A percentile compares a stretch with the other conserved stretches of the same genome.
phyloP scores from a whole-genome alignment of 1,140 invertebrate genomes.

The Adoxophyes honmai region DNA sequence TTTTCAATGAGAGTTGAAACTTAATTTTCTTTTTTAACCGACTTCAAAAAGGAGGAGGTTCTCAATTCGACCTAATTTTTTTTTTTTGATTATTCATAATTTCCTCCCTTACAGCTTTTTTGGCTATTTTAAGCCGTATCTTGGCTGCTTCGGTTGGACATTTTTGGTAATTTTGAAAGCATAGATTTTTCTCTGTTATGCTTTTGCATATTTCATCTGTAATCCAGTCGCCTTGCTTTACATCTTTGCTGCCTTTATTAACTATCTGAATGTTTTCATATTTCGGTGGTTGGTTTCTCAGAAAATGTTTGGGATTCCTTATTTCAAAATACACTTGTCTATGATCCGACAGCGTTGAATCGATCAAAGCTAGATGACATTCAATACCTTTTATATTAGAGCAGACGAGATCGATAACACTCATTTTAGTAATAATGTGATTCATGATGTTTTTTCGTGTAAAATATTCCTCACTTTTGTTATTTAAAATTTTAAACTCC shows the following conservation, averaged over 20 bases:
- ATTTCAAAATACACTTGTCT: slow-evolving; percentile 29
- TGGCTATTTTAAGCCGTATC: not conserved
- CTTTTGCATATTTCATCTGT: no score
- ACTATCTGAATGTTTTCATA: slow-evolving; percentile 8
- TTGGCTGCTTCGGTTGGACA: no score
- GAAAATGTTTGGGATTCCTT: not conserved
- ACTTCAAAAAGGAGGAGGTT: no score
- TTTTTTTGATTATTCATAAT: no score
- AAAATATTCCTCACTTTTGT: not conserved
- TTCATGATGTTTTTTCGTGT: slow-evolving; percentile 2
- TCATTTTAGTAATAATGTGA: not conserved
- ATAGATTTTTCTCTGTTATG: no score
- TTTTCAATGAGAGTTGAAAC: no score
- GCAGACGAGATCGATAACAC: slow-evolving; percentile 19
- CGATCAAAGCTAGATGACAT: slow-evolving; percentile 23
- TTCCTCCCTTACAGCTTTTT: no score
- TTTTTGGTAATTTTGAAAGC: no score
- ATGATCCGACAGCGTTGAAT: slow-evolving; percentile 32
- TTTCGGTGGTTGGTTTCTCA: slow-evolving; percentile 18
- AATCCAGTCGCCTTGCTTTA: not conserved
- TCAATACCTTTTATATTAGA: slow-evolving; percentile 25
- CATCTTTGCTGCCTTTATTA: slow-evolving; percentile 18
- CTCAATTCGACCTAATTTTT: no score
- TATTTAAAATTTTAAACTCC: slow-evolving; percentile 16
- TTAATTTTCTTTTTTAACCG: no score